Conservation (phyloP, 2,888 invertebrate genomes). For the Platycheirus albimanus region DNA sequence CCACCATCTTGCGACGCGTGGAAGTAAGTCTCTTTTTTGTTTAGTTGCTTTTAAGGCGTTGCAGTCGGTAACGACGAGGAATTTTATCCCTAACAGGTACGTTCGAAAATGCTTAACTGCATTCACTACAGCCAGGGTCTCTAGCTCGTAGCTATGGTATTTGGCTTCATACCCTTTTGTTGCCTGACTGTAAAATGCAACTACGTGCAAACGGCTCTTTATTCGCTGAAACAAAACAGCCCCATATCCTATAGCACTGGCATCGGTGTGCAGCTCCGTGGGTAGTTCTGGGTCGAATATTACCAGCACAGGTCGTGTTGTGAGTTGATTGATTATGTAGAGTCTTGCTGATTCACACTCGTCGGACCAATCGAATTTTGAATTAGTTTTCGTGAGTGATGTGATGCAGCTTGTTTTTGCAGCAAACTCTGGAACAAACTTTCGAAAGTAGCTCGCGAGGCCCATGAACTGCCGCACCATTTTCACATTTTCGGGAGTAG, state of each 20-base stretch:
- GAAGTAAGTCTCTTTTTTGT: conserved; percentile 13
- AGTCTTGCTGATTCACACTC: conserved; percentile 25
- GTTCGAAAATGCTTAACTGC: conserved; percentile 23
- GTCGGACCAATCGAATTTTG: conserved; percentile 33
- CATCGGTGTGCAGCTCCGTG: conserved; percentile 41
- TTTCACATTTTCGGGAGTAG: conserved; percentile 19
- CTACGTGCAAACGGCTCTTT: conserved; percentile 10
- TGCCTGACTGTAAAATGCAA: conserved; percentile 35
- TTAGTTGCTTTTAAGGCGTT: conserved; percentile 9
- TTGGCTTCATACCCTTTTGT: conserved; percentile 28
- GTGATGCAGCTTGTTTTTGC: conserved; percentile 42
- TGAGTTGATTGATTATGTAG: conserved; percentile 17
- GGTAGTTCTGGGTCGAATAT: conserved; percentile 26
- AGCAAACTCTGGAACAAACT: conserved; percentile 40
- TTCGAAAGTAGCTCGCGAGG: conserved; percentile 42
- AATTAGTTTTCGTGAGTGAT: conserved; percentile 26
- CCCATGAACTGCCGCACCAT: conserved; percentile 51
- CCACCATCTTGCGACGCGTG: conserved; percentile 24
- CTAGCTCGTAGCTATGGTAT: conserved; percentile 28
- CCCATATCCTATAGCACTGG: conserved; percentile 26
- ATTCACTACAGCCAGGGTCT: conserved; percentile 14
- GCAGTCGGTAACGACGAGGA: conserved; percentile 39
- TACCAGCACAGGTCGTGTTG: conserved; percentile 13
- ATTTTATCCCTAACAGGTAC: conserved; percentile 17
- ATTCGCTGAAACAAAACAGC: conserved; percentile 34